Percentiles rank a stretch among this genome's conserved stretches.
phyloP scores from a whole-genome alignment of 2,888 invertebrate genomes.

The Campoletis raptor region DNA sequence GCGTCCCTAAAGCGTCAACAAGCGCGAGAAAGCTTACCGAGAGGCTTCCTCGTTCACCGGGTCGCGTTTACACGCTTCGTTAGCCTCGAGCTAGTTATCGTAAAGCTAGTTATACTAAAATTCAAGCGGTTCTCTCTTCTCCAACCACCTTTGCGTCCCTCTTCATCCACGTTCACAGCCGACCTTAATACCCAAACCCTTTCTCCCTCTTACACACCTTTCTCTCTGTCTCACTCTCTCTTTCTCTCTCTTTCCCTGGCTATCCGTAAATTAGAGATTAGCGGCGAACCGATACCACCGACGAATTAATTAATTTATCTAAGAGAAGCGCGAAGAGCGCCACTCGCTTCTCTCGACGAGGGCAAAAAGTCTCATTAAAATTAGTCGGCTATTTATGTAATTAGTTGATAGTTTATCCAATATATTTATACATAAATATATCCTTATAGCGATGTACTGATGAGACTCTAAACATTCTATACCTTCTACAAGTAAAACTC shows the following conservation, averaged over 20 bases:
- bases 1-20: slow-evolving; percentile 63
- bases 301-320: slow-evolving; percentile 70
- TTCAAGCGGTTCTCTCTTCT: slow-evolving; percentile 59
- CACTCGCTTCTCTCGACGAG: slow-evolving; percentile 25
- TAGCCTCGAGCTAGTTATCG: slow-evolving; percentile 71
- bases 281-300: slow-evolving; percentile 67
- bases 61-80: slow-evolving; percentile 75
- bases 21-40: slow-evolving; percentile 68
- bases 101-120: slow-evolving; percentile 70
- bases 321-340: slow-evolving; percentile 30
- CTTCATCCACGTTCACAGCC: slow-evolving; percentile 42
- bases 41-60: slow-evolving; percentile 62
- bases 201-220: slow-evolving; percentile 46
- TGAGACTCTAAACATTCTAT: slow-evolving; percentile 49
- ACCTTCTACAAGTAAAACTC: not conserved
- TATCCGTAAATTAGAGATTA: slow-evolving; percentile 69
- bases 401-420: slow-evolving; percentile 65
- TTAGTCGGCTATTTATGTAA: slow-evolving; percentile 69
- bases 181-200: slow-evolving; percentile 61
- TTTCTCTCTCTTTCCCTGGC: slow-evolving; percentile 34
- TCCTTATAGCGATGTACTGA: slow-evolving; percentile 31
- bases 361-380: slow-evolving; percentile 70
- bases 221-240: slow-evolving; percentile 32
- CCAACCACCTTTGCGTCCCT: slow-evolving; percentile 23
- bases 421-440: slow-evolving; percentile 30